Evolutionary conservation across 2,113 vertebrate species (phyloP), one percentile per base, ranked within the genome.

Genomic region (Boulengeromyrus knoepffleri): DNA sequence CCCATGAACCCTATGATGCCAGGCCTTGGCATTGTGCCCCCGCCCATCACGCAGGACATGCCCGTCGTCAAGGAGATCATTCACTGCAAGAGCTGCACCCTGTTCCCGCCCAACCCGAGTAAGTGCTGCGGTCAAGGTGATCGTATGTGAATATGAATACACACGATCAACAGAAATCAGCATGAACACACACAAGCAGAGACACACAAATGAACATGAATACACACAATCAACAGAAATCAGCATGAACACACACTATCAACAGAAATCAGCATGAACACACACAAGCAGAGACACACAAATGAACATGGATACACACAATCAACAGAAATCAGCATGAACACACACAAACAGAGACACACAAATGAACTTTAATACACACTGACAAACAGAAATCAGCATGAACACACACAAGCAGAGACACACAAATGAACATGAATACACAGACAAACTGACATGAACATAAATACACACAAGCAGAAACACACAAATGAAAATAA

Each of bases 101-200:
- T 99, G 89, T 99, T 99, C 91, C 98, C 98, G 3, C 97, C 98
- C 5, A 99, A 99, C 94, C 98, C 98, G 93, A 98, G 98, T 99
- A 97, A 97, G 93, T 96, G 45, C 5, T 85, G 5, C 19, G 0
- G 45, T 13, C 24, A 46, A 21, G 45, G 24, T 47, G 45, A 47
- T 45, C 36, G 21, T 52, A 88, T 39, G 24, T 36, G 27, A 31
- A 6, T 7, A 46, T 1, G 46, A 46, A 46, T 0, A 5, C 45
- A 45, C 45, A 45, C 45, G 5, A 45, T 45, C 45, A 45, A 45
- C 45, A 45, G 45, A 45, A 45, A 45, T 45, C 45, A 45, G 45
- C 45, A 46, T 1, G 45, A 7, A 45, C 5, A 6, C 45, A 45
- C 45, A 45, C 45, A 39, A 39, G 39, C 39, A 39, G 39, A 39